Evolutionary conservation across 2,797 vertebrate species (phyloP).

Genomic region (Tiaroga cobitis): DNA sequence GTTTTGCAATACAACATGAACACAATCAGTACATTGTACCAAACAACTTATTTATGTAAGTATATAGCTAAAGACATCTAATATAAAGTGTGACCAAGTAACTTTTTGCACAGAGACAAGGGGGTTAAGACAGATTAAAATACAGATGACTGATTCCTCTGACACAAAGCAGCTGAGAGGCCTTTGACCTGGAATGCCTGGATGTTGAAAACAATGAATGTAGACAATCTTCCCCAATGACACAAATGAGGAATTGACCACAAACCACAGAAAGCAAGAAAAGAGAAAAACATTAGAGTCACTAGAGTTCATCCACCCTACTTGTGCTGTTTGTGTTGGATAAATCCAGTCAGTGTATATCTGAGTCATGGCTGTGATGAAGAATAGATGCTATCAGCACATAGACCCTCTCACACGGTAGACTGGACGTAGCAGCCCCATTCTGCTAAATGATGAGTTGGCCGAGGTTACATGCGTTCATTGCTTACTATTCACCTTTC

Average conservation of each 20-base stretch:
- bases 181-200: conserved; percentile 54
- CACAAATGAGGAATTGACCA: conserved; percentile 51
- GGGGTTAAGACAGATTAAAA: conserved; percentile 22
- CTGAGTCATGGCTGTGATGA: not conserved
- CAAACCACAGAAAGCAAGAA: conserved; percentile 37
- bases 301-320: conserved; percentile 45
- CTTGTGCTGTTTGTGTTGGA: conserved; percentile 19
- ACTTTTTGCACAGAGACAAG: conserved; percentile 1
- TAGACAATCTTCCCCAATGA: conserved; percentile 35
- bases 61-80: not conserved
- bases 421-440: conserved; percentile 3
- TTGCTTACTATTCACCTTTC: conserved; percentile 37
- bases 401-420: conserved; percentile 15
- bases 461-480: conserved; percentile 42
- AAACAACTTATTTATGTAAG: not conserved
- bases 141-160: conserved; percentile 43
- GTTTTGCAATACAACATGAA: not conserved
- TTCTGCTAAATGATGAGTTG: conserved; percentile 42
- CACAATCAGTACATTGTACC: not conserved
- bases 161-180: conserved; percentile 49
- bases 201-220: conserved; percentile 52
- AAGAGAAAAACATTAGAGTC: conserved; percentile 43
- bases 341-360: not conserved
- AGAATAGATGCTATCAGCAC: not conserved
- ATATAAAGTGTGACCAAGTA: not conserved